Evolutionary conservation across 2,113 vertebrate species (phyloP).

Genomic region (Syrmaticus mikado): DNA sequence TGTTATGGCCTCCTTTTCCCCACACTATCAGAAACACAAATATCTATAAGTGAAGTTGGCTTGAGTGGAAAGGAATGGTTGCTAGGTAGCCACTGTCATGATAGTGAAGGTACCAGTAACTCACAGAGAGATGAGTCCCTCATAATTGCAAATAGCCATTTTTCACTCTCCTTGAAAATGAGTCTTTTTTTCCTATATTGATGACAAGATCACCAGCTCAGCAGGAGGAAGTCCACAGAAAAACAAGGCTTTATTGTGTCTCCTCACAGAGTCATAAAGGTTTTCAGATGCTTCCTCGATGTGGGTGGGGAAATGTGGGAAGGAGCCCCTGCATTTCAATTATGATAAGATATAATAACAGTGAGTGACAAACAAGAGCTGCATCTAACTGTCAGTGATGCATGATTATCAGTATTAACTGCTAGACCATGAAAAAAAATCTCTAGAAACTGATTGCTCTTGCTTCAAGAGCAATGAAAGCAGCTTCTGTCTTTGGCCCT

Average conservation of each 20-base stretch:
- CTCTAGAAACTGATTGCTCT: neutral
- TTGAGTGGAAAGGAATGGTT: conserved; percentile 69
- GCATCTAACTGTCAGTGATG: neutral
- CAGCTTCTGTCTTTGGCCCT: neutral
- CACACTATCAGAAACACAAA: conserved; percentile 6
- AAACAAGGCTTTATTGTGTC: conserved; percentile 54
- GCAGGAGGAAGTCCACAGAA: conserved; percentile 53
- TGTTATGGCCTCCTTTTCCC: conserved; percentile 28
- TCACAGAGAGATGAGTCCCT: conserved; percentile 68
- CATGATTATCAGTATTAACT: neutral
- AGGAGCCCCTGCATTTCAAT: conserved; percentile 7
- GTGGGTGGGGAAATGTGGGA: neutral
- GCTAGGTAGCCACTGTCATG: conserved; percentile 76
- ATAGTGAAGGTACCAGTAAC: conserved; percentile 66
- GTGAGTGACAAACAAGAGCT: neutral
- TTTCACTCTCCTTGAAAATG: conserved; percentile 73
- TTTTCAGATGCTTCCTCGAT: conserved; percentile 37
- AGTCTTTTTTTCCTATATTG: conserved; percentile 22
- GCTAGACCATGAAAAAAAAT: neutral
- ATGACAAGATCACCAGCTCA: conserved; percentile 68
- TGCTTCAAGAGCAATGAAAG: neutral
- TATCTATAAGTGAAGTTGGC: conserved; percentile 66
- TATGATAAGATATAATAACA: neutral
- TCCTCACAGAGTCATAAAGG: conserved; percentile 1
- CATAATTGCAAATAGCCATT: conserved; percentile 73